Evolutionary conservation across 2,888 invertebrate genomes (phyloP).

Genomic region (Drosophila nr. perissopoda): DNA sequence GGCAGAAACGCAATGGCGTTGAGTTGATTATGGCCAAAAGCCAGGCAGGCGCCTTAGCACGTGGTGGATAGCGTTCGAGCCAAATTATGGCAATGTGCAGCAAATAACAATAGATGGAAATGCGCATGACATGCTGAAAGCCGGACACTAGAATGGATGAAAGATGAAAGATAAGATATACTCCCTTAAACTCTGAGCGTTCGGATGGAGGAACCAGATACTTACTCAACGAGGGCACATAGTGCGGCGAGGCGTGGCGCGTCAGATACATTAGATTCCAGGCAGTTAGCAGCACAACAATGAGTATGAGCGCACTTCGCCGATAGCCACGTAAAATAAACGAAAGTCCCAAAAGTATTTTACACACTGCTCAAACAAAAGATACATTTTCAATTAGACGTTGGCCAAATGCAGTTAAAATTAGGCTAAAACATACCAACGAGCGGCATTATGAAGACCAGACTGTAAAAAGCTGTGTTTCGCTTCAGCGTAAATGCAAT

Average conservation of each 20-base stretch:
- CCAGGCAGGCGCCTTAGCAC: constrained; percentile 60
- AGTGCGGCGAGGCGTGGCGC: constrained; percentile 79
- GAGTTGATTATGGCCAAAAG: constrained; percentile 69
- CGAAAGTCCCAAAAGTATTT: constrained; percentile 77
- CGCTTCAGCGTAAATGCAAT: constrained; percentile 76
- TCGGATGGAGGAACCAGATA: not conserved
- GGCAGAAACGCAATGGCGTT: constrained; percentile 66
- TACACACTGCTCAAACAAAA: constrained; percentile 64
- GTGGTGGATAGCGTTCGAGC: constrained; percentile 82
- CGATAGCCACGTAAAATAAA: constrained; percentile 79
- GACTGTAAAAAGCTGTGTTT: constrained; percentile 78
- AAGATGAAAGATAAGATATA: too few species aligned
- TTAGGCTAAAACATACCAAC: constrained; percentile 63
- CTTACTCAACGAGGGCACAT: constrained; percentile 82
- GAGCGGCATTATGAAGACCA: constrained; percentile 80
- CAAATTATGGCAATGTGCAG: constrained; percentile 80
- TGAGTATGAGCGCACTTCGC: constrained; percentile 79
- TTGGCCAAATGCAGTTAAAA: not conserved
- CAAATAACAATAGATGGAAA: constrained; percentile 75
- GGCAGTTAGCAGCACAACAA: constrained; percentile 72
- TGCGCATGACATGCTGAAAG: constrained; percentile 76
- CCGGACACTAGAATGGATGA: constrained; percentile 63
- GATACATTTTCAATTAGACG: not conserved
- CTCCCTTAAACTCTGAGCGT: not conserved
- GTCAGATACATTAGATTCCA: constrained; percentile 80